Conservation (phyloP, 2,113 vertebrate species). For the Sprattus sprattus region DNA sequence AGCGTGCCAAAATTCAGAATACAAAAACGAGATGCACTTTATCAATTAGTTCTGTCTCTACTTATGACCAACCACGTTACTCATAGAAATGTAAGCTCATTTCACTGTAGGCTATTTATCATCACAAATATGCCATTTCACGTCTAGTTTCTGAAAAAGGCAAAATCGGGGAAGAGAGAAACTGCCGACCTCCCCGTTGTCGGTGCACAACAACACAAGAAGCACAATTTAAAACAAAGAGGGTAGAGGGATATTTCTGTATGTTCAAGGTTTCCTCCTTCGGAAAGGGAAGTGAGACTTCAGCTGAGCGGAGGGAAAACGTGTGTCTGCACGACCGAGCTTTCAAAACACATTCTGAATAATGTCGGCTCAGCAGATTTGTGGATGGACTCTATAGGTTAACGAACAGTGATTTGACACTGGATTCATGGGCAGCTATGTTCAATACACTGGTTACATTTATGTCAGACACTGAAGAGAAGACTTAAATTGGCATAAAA, state of each 20-base stretch:
- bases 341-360: not conserved
- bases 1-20: constrained; percentile 2
- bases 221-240: not conserved
- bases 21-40: not conserved
- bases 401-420: not conserved
- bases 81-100: not conserved
- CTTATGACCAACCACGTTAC: not conserved
- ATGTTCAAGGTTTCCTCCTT: not conserved
- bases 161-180: not conserved
- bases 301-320: not conserved
- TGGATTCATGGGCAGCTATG: not conserved
- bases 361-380: not conserved
- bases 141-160: constrained; percentile 2
- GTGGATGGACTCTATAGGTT: not conserved
- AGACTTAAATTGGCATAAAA: not conserved
- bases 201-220: constrained; percentile 4
- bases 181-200: constrained; percentile 9
- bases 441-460: not conserved
- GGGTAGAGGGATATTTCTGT: not conserved
- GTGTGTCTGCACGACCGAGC: not conserved
- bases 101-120: constrained; percentile 4
- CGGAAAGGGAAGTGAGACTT: not conserved
- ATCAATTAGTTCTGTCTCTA: not conserved
- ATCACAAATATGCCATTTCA: constrained; percentile 11
- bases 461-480: not conserved